Conservation (phyloP, 2,113 vertebrate species). For the Zeus faber region DNA sequence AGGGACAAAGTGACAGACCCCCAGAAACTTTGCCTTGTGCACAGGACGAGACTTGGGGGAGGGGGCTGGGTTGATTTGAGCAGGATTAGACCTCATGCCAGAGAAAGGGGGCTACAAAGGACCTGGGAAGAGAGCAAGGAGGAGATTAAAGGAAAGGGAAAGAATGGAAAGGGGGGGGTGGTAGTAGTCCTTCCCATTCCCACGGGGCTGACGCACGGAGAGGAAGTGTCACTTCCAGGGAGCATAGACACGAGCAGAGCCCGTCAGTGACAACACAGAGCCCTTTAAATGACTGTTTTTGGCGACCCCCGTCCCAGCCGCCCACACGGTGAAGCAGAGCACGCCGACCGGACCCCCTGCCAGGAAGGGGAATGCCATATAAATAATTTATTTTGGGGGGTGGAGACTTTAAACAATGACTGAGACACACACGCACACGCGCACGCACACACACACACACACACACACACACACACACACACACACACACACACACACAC, state of each 20-base stretch:
- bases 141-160: conserved; percentile 21
- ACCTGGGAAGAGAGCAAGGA: conserved; percentile 25
- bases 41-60: conserved; percentile 27
- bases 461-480: too few species aligned
- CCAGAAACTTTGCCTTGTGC: neutral
- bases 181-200: too few species aligned
- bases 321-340: too few species aligned
- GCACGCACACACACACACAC: too few species aligned
- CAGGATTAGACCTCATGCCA: conserved; percentile 56
- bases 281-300: neutral
- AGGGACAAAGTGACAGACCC: conserved; percentile 42
- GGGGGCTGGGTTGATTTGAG: conserved; percentile 47
- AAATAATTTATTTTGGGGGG: too few species aligned
- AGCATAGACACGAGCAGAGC: conserved; percentile 15
- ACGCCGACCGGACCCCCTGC: too few species aligned
- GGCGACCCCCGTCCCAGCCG: too few species aligned
- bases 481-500: too few species aligned
- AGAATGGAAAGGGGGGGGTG: conserved; percentile 8
- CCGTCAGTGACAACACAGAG: conserved; percentile 25
- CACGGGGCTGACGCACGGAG: conserved; percentile 22
- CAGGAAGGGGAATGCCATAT: too few species aligned
- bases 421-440: too few species aligned
- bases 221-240: conserved; percentile 61
- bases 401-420: too few species aligned
- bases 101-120: conserved; percentile 59